Evolutionary conservation across 2,797 vertebrate species (phyloP).

Genomic region (Nyctibius grandis): DNA sequence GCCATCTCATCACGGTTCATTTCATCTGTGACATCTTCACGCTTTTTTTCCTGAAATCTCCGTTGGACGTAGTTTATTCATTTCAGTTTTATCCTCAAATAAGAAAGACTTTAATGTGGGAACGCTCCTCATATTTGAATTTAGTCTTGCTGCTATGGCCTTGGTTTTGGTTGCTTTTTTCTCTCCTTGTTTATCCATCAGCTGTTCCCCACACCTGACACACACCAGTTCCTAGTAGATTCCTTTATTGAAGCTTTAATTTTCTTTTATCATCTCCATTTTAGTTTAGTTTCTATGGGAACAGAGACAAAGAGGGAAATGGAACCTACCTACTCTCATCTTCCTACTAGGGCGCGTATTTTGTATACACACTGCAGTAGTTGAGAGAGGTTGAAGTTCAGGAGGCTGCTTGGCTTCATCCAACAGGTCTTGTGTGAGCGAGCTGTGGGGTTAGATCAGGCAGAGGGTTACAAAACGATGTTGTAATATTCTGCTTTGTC

Average conservation of each 20-base stretch:
- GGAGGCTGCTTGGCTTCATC: background rate
- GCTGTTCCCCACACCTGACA: background rate
- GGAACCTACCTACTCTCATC: background rate
- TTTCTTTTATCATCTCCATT: background rate
- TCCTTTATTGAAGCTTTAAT: background rate
- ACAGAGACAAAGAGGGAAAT: background rate
- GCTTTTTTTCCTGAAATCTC: background rate
- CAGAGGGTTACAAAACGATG: background rate
- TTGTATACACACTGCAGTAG: no score
- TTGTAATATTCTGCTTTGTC: background rate
- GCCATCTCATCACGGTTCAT: background rate
- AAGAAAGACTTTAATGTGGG: background rate
- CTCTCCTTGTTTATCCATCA: background rate
- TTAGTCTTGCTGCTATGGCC: background rate
- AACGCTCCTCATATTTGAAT: background rate
- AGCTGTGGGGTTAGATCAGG: background rate
- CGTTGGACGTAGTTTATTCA: background rate
- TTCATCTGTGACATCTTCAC: background rate
- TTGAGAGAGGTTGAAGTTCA: background rate
- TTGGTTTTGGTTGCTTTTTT: background rate
- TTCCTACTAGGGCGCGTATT: background rate
- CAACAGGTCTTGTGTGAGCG: background rate
- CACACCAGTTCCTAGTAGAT: background rate
- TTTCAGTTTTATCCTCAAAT: background rate
- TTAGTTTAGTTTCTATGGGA: background rate